Percentiles rank a stretch among this genome's conserved stretches.
Evolutionary conservation across 1,140 invertebrate species (phyloP).

Genomic region (Heliconius nattereri): DNA sequence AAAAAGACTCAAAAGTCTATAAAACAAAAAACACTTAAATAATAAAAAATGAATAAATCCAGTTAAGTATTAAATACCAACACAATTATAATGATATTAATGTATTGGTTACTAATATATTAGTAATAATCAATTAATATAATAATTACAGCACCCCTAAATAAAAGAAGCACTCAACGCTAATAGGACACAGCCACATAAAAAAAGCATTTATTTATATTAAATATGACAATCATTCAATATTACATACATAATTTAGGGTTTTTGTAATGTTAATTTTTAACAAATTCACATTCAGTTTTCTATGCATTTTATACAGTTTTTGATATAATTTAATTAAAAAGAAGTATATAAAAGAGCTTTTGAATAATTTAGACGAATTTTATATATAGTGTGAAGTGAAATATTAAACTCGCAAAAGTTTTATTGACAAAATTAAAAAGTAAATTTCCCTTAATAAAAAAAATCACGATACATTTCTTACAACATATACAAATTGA

Average conservation of each 20-base stretch:
- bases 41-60: too few species aligned
- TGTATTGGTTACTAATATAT: too few species aligned
- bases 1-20: too few species aligned
- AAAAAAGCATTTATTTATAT: neutral
- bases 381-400: too few species aligned
- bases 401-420: too few species aligned
- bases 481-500: too few species aligned
- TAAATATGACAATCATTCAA: neutral
- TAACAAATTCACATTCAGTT: neutral
- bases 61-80: too few species aligned
- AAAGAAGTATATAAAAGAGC: neutral
- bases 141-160: neutral
- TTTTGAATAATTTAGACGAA: neutral
- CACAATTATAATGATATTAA: too few species aligned
- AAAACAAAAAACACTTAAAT: too few species aligned
- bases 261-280: neutral
- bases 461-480: too few species aligned
- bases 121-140: neutral
- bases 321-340: neutral
- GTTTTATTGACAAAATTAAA: too few species aligned
- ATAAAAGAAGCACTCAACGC: neutral
- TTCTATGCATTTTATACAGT: neutral
- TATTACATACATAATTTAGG: neutral
- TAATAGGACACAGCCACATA: slow-evolving; percentile 9
- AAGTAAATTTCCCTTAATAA: too few species aligned